Evolutionary conservation across 2,113 vertebrate genomes (phyloP).

Genomic region (Speoplatyrhinus poulsoni): DNA sequence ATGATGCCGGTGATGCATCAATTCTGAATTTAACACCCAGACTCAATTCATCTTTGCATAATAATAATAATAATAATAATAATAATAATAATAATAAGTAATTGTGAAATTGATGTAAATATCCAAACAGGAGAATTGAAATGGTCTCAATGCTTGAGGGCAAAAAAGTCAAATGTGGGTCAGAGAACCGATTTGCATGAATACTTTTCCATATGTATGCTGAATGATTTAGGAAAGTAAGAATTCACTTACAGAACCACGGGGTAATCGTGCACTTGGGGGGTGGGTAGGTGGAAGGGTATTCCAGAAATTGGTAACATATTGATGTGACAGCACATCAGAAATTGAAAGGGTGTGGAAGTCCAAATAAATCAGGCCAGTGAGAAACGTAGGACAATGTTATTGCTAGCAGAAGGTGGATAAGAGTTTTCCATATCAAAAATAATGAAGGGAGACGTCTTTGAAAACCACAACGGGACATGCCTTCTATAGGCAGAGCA

Average conservation of each 20-base stretch:
- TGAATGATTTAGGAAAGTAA: constrained; percentile 38
- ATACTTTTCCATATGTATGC: constrained; percentile 60
- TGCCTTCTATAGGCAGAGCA: no score
- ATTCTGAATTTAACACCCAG: constrained; percentile 31
- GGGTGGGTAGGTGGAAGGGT: constrained; percentile 28
- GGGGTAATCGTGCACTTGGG: constrained; percentile 51
- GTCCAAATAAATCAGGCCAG: constrained; percentile 44
- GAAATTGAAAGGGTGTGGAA: constrained; percentile 49
- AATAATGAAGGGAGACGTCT: no score
- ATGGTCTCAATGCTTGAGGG: constrained; percentile 33
- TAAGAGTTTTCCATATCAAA: no score
- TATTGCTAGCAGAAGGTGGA: not conserved
- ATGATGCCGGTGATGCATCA: constrained; percentile 43
- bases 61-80: constrained; percentile 16
- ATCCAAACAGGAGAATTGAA: constrained; percentile 47
- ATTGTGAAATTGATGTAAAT: constrained; percentile 67
- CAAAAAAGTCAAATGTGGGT: constrained; percentile 56
- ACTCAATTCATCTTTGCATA: constrained; percentile 28
- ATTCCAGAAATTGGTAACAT: constrained; percentile 65
- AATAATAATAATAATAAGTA: constrained; percentile 27
- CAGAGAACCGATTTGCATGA: constrained; percentile 61
- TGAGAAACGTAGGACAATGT: constrained; percentile 38
- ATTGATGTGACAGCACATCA: constrained; percentile 60
- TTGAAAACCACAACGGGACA: no score
- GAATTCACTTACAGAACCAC: constrained; percentile 56